These are phyloP conservation scores for Hippocampus guttulatus DNA, from an alignment of 2,113 vertebrate genomes.

Conservation along the genomic window DNA sequence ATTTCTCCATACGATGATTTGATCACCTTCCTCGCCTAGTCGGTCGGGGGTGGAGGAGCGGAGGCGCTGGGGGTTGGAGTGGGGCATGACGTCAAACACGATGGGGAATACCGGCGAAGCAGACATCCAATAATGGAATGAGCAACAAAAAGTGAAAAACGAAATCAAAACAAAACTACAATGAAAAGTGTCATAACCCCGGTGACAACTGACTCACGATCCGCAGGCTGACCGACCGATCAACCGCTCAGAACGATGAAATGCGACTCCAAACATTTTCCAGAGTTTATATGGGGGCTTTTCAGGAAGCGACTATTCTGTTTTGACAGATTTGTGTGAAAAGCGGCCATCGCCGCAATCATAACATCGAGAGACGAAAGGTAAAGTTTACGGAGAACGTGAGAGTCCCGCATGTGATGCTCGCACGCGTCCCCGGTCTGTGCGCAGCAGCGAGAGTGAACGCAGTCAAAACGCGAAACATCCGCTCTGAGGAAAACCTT, in stretches of 20 bases:
- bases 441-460: constrained; percentile 3
- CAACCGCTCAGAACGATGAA: neutral
- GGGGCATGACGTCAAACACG: neutral
- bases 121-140: neutral
- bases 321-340: neutral
- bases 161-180: neutral
- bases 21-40: constrained; percentile 45
- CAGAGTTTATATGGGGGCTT: neutral
- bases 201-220: neutral
- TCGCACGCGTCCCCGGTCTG: neutral
- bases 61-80: neutral
- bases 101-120: neutral
- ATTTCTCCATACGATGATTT: constrained; percentile 73
- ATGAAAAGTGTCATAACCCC: too few relatives aligned
- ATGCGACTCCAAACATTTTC: neutral
- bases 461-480: constrained; percentile 43
- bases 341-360: neutral
- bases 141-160: neutral
- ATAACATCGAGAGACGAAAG: neutral
- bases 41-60: neutral
- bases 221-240: neutral
- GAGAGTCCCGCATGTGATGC: neutral
- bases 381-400: neutral
- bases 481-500: constrained; percentile 46
- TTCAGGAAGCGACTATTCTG: neutral